A percentile compares a stretch with the other conserved stretches of the same genome.
phyloP scores from a whole-genome alignment of 2,113 vertebrate genomes.

The Sapayoa aenigma region DNA sequence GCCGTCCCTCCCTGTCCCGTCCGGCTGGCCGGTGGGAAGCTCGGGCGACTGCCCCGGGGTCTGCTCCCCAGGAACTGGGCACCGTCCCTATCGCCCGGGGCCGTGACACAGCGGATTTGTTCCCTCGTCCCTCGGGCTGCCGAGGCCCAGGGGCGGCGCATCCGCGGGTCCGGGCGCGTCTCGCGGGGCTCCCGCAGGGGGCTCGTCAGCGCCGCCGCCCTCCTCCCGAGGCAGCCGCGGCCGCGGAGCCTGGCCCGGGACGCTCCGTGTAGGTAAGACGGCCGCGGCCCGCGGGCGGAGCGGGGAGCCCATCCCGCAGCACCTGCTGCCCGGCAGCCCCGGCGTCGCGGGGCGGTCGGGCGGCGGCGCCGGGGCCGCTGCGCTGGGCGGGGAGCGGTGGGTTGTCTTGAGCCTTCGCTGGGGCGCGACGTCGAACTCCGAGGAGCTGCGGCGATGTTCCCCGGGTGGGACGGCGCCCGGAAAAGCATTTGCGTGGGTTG shows the following conservation, averaged over 20 bases:
- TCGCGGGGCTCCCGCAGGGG: background rate
- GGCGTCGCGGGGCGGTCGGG: too few species aligned
- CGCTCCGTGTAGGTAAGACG: background rate
- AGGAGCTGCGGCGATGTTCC: too few species aligned
- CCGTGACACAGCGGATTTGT: background rate
- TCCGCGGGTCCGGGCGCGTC: background rate
- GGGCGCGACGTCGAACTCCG: background rate
- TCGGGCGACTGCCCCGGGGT: too few species aligned
- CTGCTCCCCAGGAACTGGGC: background rate
- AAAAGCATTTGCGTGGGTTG: background rate
- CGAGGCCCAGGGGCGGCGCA: background rate
- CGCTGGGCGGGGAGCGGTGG: fast-evolving
- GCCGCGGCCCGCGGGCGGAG: background rate
- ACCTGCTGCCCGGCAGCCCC: background rate
- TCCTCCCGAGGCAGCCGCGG: background rate
- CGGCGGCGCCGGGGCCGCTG: background rate
- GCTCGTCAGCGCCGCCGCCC: background rate
- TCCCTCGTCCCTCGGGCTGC: background rate
- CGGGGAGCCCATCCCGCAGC: background rate
- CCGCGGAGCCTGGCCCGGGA: background rate
- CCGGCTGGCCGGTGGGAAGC: background rate
- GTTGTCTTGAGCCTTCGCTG: fast-evolving
- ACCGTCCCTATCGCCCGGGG: background rate
- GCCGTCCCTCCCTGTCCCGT: too few species aligned
- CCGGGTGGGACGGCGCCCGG: too few species aligned